Base-by-base conservation (phyloP, 2,113 vertebrate genomes). In the Poecile atricapillus region DNA sequence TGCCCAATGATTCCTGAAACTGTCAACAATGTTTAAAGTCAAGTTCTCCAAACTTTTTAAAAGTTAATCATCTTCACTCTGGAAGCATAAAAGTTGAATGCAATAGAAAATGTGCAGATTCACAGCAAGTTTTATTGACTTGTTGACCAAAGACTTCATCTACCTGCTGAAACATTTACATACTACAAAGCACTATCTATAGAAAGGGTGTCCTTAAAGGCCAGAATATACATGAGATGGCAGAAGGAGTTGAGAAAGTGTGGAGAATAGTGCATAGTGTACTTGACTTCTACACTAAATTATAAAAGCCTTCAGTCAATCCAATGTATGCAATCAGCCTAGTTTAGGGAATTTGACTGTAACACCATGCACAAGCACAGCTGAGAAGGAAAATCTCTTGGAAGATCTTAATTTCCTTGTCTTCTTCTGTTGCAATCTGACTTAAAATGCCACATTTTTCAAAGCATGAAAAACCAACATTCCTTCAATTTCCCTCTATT, bases 31-130 rank as follows among this genome's bases (percentile, higher is more conserved):
- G 64, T 53, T 97, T 95, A 97, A 92, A 97, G 79, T 97, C 97
- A 97, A 93, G 44, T 93, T 89, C 92, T 96, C 93, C 92, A 94
- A 96, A 97, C 94, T 95, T 97, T 97, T 95, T 84, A 97, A 97
- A 97, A 96, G 92, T 97, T 97, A 97, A 97, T 97, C 94, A 95
- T 97, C 93, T 97, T 95, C 93, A 94, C 93, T 94, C 93, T 91
- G 92, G 75, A 96, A 94, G 91, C 93, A 96, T 95, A 88, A 96
- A 97, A 97, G 93, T 95, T 95, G 95, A 96, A 97, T 96, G 97
- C 86, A 90, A 92, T 44, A 93, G 83, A 93, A 95, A 95, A 93
- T 87, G 85, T 89, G 88, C 91, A 94, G 87, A 89, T 94, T 94
- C 91, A 91, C 77, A 75, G 88, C 44, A 87, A 83, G 93, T 83